These are phyloP conservation scores for Clepsis dumicolana DNA, from an alignment of 2,888 invertebrate genomes.

Conservation along the genomic window DNA sequence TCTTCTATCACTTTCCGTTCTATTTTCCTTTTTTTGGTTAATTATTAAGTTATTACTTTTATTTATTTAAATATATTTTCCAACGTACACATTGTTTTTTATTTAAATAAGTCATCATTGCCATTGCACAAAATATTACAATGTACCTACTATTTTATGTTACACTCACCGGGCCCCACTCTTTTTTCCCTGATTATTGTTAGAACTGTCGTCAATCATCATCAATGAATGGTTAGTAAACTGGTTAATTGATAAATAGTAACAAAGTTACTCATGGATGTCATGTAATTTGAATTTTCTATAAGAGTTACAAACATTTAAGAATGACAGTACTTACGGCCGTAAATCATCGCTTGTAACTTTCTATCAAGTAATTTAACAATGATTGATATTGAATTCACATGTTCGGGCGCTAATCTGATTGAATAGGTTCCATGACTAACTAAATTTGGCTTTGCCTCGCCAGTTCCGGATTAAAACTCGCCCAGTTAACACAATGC, in stretches of 20 bases:
- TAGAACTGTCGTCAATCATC: too few species aligned
- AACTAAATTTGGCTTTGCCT: constrained; percentile 11
- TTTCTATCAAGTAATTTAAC: constrained; percentile 21
- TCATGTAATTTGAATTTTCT: too few species aligned
- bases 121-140: not conserved
- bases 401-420: constrained; percentile 32
- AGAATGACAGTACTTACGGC: too few species aligned
- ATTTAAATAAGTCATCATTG: not conserved
- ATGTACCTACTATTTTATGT: too few species aligned
- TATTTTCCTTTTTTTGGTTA: too few species aligned
- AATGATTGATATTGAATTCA: constrained; percentile 37
- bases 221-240: too few species aligned
- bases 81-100: not conserved
- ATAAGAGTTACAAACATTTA: too few species aligned
- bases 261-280: too few species aligned
- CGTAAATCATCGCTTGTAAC: constrained; percentile 12
- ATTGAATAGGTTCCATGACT: constrained; percentile 24
- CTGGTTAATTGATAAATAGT: too few species aligned
- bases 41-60: constrained; percentile 3
- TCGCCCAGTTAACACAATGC: constrained; percentile 33
- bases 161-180: too few species aligned
- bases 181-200: too few species aligned
- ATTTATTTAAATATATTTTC: constrained; percentile 9
- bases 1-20: not conserved
- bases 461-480: not conserved